Evolutionary conservation across 64 coral and sea anemone genomes (phyloP), one percentile per base, ranked within the genome.

Genomic region (Cladopsammia gracilis): DNA sequence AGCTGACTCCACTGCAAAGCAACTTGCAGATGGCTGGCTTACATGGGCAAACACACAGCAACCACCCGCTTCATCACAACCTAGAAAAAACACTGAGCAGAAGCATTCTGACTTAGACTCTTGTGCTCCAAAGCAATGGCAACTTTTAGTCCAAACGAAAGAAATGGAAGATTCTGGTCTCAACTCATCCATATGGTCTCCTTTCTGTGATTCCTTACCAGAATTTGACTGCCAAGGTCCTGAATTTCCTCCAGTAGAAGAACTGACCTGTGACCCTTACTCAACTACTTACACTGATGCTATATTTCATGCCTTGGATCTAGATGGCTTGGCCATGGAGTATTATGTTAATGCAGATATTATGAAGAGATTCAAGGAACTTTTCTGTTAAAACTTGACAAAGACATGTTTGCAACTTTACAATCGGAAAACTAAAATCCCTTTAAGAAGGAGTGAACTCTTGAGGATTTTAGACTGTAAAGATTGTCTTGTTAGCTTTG

Each of bases 161-260:
- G 75, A 78, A 78, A 78, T 78, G 75, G 52, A 51, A 78, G 75
- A 78, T 53, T 78, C 75, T 49, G 75, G 75, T 48, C 75, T 78
- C 52, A 53, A 51, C 48, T 78, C 75, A 24, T 51, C 45, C 20
- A 16, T 78, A 18, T 56, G 48, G n/a, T 78, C 76, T 19, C 76
- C 76, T 50, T 78, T 54, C 6, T 51, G 25, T 46, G 24, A 78
- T 54, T 23, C 6, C 9, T 65, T 65, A 65, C 62, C 61, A 64
- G 9, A 64, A 64, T 64, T 64, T 64, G 61, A 64, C 15, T 15
- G 61, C 8, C 10, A 64, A 65, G 20, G 62, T 65, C 62, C 62
- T 19, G 62, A 65, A 19, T 14, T 65, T 65, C 14, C 20, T 65
- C 62, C 62, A 65, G 62, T 14, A 65, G 14, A 65, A 65, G 14